Percentiles rank a stretch among this genome's conserved stretches.
phyloP scores from a whole-genome alignment of 2,113 vertebrate species.

The Martes martes region DNA sequence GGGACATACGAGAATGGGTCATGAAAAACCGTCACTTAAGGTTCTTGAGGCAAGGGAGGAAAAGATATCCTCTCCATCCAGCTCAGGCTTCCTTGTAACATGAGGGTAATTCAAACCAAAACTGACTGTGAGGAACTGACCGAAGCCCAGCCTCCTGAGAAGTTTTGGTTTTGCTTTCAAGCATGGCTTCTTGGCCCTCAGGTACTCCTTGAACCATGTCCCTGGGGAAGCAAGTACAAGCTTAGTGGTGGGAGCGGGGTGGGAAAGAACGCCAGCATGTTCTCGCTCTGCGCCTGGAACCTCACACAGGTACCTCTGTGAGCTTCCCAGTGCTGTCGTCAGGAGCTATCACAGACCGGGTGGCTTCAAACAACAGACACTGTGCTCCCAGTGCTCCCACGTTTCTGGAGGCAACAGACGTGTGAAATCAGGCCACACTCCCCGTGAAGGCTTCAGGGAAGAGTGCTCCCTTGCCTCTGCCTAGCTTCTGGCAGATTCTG shows the following conservation, averaged over 20 bases:
- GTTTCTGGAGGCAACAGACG: neutral
- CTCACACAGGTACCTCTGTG: neutral
- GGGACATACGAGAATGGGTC: neutral
- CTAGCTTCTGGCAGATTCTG: neutral
- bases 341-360: neutral
- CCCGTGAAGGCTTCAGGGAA: neutral
- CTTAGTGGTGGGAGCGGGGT: neutral
- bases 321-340: neutral
- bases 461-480: neutral
- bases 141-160: neutral
- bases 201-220: no score
- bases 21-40: no score
- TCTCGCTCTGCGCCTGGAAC: neutral
- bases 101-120: neutral
- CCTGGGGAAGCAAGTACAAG: neutral
- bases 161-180: slow-evolving; percentile 61
- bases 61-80: neutral
- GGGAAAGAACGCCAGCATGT: neutral
- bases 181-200: neutral
- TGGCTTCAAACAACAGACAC: neutral
- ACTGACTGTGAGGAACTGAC: neutral
- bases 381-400: neutral
- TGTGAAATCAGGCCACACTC: neutral
- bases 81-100: neutral
- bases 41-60: neutral